Percentiles rank a stretch among this genome's conserved stretches.
Evolutionary conservation across 2,888 invertebrate species (phyloP).

Genomic region (Limnephilus marmoratus): DNA sequence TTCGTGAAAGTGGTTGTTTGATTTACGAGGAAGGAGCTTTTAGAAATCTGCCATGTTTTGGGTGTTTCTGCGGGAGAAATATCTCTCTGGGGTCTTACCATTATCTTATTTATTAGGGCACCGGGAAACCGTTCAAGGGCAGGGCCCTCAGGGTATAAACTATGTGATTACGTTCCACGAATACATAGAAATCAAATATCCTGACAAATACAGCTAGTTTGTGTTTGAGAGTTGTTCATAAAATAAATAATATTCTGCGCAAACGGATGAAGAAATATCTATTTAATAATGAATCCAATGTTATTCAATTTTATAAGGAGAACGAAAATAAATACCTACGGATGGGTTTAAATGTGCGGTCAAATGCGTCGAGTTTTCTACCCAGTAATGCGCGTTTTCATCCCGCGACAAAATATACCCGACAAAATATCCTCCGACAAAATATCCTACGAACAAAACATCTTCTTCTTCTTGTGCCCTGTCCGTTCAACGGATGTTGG

Average conservation of each 20-base stretch:
- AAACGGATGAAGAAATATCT: background rate
- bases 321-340: too few species aligned
- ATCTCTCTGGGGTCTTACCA: background rate
- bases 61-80: conserved; percentile 13
- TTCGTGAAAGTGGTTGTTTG: background rate
- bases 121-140: background rate
- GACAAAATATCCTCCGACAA: too few species aligned
- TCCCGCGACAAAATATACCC: too few species aligned
- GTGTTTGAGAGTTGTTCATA: too few species aligned
- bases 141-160: background rate
- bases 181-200: background rate
- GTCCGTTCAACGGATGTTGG: too few species aligned
- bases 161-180: background rate
- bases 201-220: background rate
- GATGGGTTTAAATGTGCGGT: too few species aligned
- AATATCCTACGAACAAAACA: too few species aligned
- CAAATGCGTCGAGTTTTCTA: too few species aligned
- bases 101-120: conserved; percentile 2
- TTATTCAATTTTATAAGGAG: too few species aligned
- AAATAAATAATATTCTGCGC: background rate
- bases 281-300: background rate
- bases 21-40: background rate
- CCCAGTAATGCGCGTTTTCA: too few species aligned
- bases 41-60: background rate
- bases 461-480: too few species aligned